Conservation (phyloP, 2,888 invertebrate genomes). For the Helleia helle region DNA sequence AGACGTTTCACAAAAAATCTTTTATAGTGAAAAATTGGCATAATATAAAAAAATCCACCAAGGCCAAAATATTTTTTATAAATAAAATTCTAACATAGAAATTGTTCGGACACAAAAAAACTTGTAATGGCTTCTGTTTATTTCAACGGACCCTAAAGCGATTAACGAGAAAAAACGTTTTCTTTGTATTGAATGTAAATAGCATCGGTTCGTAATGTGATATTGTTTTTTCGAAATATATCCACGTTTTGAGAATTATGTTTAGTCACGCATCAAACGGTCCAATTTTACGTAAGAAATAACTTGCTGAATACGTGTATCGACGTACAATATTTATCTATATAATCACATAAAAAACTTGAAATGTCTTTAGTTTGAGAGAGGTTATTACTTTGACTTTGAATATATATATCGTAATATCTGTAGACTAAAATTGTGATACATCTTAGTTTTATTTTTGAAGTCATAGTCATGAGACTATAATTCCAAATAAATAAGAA, state of each 20-base stretch:
- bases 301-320: slow-evolving; percentile 19
- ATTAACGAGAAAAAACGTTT: not conserved
- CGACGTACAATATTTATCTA: slow-evolving; percentile 13
- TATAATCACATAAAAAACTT: not conserved
- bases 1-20: no score
- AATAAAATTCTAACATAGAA: no score
- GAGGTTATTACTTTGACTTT: not conserved
- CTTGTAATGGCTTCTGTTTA: no score
- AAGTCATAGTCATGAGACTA: no score
- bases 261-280: slow-evolving; percentile 17
- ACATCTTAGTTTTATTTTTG: no score
- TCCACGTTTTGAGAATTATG: slow-evolving; percentile 13
- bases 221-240: slow-evolving; percentile 15
- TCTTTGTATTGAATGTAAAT: not conserved
- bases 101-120: no score
- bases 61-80: no score
- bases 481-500: no score
- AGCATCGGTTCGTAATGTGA: slow-evolving; percentile 1
- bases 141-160: not conserved
- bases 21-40: no score
- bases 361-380: not conserved
- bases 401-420: no score
- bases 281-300: slow-evolving; percentile 16
- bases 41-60: no score
- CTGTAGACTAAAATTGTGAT: no score